Evolutionary conservation across 2,797 vertebrate genomes (phyloP), one percentile per base, ranked within the genome.

Genomic region (Harpagifer antarcticus): DNA sequence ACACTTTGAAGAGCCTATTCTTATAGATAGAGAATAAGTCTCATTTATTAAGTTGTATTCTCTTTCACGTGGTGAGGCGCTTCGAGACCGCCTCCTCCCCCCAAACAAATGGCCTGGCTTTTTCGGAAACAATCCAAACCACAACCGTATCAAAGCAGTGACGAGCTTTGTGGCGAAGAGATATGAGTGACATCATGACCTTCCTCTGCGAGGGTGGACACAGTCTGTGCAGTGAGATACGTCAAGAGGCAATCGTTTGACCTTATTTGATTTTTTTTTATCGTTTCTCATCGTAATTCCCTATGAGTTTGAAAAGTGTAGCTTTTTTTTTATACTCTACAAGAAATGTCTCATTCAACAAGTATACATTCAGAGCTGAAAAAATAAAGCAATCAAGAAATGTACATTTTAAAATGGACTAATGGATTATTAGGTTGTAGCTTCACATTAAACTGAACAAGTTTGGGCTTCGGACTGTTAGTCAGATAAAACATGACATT

Each of bases 151-250:
- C 15, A 56, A 45, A 59, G 11, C 23, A 52, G 37, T 74, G 60
- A 62, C 2, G 10, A 17, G 0, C 23, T 42, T 57, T 27, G 33
- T 55, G 58, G 10, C 19, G 23, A 37, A 37, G 33, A 8, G 33
- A 37, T 8, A 12, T 13, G n/a, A 9, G 13, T 43, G 42, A 15
- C 2, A 17, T 1, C 9, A 19, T 33, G 8, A 58, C n/a, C 52
- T 76, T 50, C 33, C 42, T 52, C 8, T 54, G 31, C 44, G 70
- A 58, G 45, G 68, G 72, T 42, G 37, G n/a, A 15, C 10, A 33
- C 14, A 20, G 11, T 23, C 3, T 42, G 9, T 15, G 19, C 49
- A 43, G 49, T 52, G 6, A 49, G 14, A 44, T 15, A 11, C n/a
- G 6, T 68, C 63, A 55, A 10, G 15, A 14, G 10, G 48, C 40